These are phyloP conservation scores for Lutraria lutraria DNA, from an alignment of 2,888 invertebrate species.

Conservation along the genomic window DNA sequence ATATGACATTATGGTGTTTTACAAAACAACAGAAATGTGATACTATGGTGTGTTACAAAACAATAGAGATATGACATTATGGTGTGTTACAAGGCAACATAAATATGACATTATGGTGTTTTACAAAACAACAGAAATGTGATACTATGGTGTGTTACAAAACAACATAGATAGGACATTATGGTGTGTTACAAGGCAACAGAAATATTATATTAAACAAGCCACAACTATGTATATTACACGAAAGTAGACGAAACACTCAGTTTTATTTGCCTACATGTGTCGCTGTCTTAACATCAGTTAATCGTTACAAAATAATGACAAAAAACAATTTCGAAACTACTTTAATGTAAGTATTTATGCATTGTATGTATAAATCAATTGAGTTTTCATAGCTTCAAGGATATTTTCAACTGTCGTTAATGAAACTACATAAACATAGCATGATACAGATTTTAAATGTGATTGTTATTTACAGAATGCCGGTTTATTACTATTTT, in stretches of 20 bases:
- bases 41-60: too few species aligned
- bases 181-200: not conserved
- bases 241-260: too few species aligned
- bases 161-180: not conserved
- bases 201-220: not conserved
- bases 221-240: too few species aligned
- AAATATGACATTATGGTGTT: too few species aligned
- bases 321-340: not conserved
- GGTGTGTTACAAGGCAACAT: too few species aligned
- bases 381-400: constrained; percentile 36
- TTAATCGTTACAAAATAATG: not conserved
- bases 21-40: too few species aligned
- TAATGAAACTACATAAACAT: constrained; percentile 20
- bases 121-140: not conserved
- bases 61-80: too few species aligned
- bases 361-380: constrained; percentile 31
- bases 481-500: not conserved
- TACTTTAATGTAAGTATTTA: not conserved
- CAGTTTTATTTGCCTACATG: not conserved
- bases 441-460: not conserved
- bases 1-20: not conserved
- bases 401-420: constrained; percentile 41
- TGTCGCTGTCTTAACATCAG: not conserved
- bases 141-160: not conserved
- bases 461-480: not conserved